A percentile compares a stretch with the other conserved stretches of the same genome.
Conservation (phyloP, 2,113 vertebrate species). For the Caracal caracal region DNA sequence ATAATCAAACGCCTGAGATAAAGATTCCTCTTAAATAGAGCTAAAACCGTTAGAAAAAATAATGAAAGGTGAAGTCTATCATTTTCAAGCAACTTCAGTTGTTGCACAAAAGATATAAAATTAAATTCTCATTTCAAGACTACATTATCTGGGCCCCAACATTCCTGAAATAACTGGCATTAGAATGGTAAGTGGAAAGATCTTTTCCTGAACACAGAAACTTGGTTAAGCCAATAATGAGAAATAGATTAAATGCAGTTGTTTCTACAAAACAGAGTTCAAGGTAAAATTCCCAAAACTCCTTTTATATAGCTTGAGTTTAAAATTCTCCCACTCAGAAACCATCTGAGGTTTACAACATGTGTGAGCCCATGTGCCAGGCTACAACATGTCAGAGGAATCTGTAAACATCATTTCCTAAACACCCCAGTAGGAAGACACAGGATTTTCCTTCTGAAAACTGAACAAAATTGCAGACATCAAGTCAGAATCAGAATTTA, state of each 20-base stretch:
- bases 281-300: not conserved
- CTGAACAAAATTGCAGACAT: not conserved
- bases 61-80: not conserved
- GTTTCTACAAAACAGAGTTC: not conserved
- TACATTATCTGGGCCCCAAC: not conserved
- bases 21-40: not conserved
- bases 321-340: not conserved
- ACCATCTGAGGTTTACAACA: not conserved
- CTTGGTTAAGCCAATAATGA: not conserved
- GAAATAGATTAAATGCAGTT: not conserved
- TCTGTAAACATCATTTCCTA: not conserved
- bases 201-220: not conserved
- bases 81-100: not conserved
- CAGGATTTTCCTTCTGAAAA: conserved; percentile 4
- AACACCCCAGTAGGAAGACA: not conserved
- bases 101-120: not conserved
- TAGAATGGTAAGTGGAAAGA: not conserved
- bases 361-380: not conserved
- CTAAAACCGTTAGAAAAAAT: not conserved
- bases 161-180: not conserved
- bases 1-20: not conserved
- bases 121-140: conserved; percentile 33
- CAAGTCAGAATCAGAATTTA: not conserved
- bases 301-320: not conserved
- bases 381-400: not conserved